phyloP scores from a whole-genome alignment of 2,888 invertebrate species.

The Corbicula japonica region DNA sequence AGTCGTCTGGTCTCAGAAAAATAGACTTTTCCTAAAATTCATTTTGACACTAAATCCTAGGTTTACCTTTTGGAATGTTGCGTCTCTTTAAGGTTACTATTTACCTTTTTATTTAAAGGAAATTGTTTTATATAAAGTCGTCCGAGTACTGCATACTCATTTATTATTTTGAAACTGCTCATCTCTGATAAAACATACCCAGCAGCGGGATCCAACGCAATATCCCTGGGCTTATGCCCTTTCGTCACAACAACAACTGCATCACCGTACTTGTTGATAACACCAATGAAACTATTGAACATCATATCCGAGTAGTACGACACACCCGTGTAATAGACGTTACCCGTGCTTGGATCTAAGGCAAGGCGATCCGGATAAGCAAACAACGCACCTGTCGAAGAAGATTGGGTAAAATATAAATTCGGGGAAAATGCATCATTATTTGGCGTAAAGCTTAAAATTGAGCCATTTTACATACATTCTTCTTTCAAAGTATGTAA shows the following conservation, averaged over 20 bases:
- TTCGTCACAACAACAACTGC: slow-evolving; percentile 20
- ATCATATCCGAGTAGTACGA: background rate
- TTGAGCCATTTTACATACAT: too few species aligned
- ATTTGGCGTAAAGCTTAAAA: too few species aligned
- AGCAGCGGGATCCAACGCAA: slow-evolving; percentile 47
- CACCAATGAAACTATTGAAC: slow-evolving; percentile 43
- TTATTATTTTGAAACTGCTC: too few species aligned
- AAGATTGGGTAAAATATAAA: background rate
- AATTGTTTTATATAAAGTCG: background rate
- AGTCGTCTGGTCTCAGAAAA: too few species aligned
- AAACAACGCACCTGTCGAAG: slow-evolving; percentile 13
- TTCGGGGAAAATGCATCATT: too few species aligned
- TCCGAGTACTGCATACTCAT: too few species aligned
- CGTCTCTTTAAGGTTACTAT: too few species aligned
- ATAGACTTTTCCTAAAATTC: too few species aligned
- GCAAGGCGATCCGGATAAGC: slow-evolving; percentile 43
- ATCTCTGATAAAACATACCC: slow-evolving; percentile 51
- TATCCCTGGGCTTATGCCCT: slow-evolving; percentile 40
- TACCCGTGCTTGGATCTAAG: slow-evolving; percentile 51
- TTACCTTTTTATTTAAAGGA: background rate
- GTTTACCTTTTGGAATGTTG: too few species aligned
- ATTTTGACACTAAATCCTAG: background rate
- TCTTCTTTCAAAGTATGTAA: too few species aligned
- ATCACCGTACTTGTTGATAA: slow-evolving; percentile 32
- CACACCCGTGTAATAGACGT: slow-evolving; percentile 44